Conservation (phyloP, 2,797 vertebrate genomes). For the Decapterus maruadsi region DNA sequence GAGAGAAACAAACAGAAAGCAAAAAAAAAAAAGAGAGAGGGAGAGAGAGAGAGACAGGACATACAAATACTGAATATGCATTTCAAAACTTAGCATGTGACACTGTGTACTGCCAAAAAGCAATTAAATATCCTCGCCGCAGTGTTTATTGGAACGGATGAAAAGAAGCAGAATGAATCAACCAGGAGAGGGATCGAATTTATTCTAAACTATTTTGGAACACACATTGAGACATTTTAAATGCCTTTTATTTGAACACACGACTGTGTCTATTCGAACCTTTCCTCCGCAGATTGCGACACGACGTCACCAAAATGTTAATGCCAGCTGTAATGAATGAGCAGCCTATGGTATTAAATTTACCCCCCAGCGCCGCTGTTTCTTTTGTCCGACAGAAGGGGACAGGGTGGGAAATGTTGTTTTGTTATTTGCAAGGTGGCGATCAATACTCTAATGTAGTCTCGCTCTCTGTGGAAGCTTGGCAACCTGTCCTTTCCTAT, state of each 20-base stretch:
- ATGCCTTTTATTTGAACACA: conserved; percentile 38
- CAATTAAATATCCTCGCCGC: conserved; percentile 64
- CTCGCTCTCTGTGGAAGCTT: conserved; percentile 33
- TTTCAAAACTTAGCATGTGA: conserved; percentile 60
- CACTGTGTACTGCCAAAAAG: conserved; percentile 65
- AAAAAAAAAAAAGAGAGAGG: conserved; percentile 25
- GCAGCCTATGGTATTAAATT: conserved; percentile 30
- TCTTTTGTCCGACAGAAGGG: conserved; percentile 36
- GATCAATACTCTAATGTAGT: conserved; percentile 59
- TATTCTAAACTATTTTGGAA: conserved; percentile 44
- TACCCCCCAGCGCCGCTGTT: conserved; percentile 13
- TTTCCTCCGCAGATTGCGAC: conserved; percentile 18
- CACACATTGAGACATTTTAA: conserved; percentile 33
- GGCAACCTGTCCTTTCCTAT: conserved; percentile 36
- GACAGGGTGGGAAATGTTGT: conserved; percentile 31
- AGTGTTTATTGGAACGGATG: conserved; percentile 51
- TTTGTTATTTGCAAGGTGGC: conserved; percentile 39
- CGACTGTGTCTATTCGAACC: conserved; percentile 2
- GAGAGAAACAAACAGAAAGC: conserved; percentile 14
- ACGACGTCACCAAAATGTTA: conserved; percentile 14
- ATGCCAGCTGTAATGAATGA: conserved; percentile 46
- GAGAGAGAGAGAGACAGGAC: conserved; percentile 26
- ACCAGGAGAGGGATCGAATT: conserved; percentile 34
- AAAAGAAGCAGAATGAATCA: conserved; percentile 41
- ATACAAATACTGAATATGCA: conserved; percentile 53